phyloP scores from a whole-genome alignment of 2,888 invertebrate species.

The Meteorus colon region DNA sequence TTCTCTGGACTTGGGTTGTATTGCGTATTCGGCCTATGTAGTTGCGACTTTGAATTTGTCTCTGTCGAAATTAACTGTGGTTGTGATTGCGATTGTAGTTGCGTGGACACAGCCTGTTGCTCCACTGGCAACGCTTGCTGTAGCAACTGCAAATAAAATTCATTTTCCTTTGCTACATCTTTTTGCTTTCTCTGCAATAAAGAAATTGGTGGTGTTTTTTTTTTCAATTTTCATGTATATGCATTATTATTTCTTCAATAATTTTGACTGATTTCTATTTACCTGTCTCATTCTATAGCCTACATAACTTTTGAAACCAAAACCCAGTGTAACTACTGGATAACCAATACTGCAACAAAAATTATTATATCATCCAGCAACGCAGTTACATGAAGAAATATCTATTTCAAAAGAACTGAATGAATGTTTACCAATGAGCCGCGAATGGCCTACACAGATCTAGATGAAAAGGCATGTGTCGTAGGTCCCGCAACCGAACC shows the following conservation, averaged over 20 bases:
- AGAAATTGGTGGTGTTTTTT: conserved; percentile 26
- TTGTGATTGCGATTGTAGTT: conserved; percentile 66
- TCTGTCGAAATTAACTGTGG: conserved; percentile 64
- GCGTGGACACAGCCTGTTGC: conserved; percentile 70
- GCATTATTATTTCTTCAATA: background rate
- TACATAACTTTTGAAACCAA: conserved; percentile 95
- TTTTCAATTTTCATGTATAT: background rate
- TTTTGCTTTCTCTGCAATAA: conserved; percentile 87
- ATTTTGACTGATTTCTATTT: conserved; percentile 56
- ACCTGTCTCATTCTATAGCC: conserved; percentile 89
- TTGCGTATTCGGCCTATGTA: conserved; percentile 68
- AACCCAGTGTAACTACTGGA: conserved; percentile 96
- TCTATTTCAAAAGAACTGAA: background rate
- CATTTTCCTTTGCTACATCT: conserved; percentile 95
- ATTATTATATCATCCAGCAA: background rate
- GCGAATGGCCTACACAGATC: conserved; percentile 97
- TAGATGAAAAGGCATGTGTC: conserved; percentile 88
- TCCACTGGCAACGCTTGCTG: conserved; percentile 91
- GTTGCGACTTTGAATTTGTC: conserved; percentile 69
- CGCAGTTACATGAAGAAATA: background rate
- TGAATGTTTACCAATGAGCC: conserved; percentile 87
- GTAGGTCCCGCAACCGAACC: conserved; percentile 87
- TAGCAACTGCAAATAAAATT: conserved; percentile 94
- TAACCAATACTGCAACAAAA: conserved; percentile 85
- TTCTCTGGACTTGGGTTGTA: conserved; percentile 74